These are phyloP conservation scores for Platycheirus rosarum DNA, from an alignment of 2,888 invertebrate species.

Conservation along the genomic window DNA sequence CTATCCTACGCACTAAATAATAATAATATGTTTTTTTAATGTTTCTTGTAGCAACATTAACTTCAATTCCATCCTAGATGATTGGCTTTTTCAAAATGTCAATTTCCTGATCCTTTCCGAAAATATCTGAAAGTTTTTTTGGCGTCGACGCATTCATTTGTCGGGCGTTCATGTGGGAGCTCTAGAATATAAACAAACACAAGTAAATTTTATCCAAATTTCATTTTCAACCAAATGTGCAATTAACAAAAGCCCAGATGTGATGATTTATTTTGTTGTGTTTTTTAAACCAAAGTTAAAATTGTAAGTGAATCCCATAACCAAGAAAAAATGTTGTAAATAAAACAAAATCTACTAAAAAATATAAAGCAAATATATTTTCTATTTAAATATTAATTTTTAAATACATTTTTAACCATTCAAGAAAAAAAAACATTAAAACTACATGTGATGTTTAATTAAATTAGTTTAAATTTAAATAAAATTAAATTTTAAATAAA, in stretches of 20 bases:
- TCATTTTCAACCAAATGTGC: constrained; percentile 14
- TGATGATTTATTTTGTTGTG: no score
- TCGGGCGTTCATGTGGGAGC: constrained; percentile 82
- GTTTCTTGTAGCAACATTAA: constrained; percentile 4
- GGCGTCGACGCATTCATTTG: constrained; percentile 80
- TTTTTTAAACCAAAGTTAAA: constrained; percentile 20
- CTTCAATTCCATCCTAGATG: constrained; percentile 32
- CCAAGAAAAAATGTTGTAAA: constrained; percentile 28
- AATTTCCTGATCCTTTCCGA: constrained; percentile 55
- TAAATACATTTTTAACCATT: constrained; percentile 22
- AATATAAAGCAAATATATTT: constrained; percentile 34
- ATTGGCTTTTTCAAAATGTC: constrained; percentile 61
- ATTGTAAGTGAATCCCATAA: constrained; percentile 28
- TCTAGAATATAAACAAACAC: constrained; percentile 77
- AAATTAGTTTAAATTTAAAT: constrained; percentile 47
- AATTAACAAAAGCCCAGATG: no score
- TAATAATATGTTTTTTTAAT: constrained; percentile 28
- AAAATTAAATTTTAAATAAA: constrained; percentile 74
- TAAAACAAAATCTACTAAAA: constrained; percentile 39
- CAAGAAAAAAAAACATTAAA: neutral
- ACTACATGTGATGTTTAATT: constrained; percentile 8
- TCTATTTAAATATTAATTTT: constrained; percentile 9
- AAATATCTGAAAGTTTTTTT: constrained; percentile 75
- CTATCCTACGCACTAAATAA: constrained; percentile 32
- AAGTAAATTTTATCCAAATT: constrained; percentile 44